A percentile compares a stretch with the other conserved stretches of the same genome.
phyloP scores from a whole-genome alignment of 2,888 invertebrate species.

The Cancer borealis region DNA sequence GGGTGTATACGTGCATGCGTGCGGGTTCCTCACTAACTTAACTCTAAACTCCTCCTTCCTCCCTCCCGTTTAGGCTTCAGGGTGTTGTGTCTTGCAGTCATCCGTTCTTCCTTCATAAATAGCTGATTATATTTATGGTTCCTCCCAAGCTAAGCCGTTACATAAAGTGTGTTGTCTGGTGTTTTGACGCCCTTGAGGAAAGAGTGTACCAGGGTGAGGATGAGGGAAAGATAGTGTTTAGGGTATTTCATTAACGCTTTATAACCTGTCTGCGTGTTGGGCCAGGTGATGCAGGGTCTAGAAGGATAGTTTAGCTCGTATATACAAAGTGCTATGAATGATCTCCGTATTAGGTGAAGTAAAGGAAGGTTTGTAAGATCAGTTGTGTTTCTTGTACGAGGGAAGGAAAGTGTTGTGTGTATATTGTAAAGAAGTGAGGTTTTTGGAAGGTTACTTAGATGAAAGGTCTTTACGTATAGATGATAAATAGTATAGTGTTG shows the following conservation, averaged over 20 bases:
- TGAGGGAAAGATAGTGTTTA: background rate
- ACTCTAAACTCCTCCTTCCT: background rate
- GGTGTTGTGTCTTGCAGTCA: background rate
- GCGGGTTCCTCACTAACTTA: conserved; percentile 10
- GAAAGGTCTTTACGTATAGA: background rate
- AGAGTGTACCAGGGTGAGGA: background rate
- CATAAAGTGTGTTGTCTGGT: background rate
- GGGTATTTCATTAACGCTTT: background rate
- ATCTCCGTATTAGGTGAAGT: background rate
- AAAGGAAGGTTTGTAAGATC: background rate
- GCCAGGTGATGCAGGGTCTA: background rate
- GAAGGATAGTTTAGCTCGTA: background rate
- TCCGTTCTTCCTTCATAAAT: background rate
- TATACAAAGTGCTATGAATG: background rate
- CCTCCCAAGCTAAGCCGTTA: background rate
- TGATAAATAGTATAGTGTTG: background rate
- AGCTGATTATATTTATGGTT: background rate
- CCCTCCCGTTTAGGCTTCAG: background rate
- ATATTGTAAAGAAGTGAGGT: background rate
- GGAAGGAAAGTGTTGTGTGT: background rate
- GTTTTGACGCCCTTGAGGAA: background rate
- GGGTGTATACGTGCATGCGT: background rate
- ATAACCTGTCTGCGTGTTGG: background rate
- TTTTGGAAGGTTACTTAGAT: background rate
- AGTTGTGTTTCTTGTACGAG: background rate